Evolutionary conservation across 2,113 vertebrate species (phyloP).

Genomic region (Burhinus bistriatus): DNA sequence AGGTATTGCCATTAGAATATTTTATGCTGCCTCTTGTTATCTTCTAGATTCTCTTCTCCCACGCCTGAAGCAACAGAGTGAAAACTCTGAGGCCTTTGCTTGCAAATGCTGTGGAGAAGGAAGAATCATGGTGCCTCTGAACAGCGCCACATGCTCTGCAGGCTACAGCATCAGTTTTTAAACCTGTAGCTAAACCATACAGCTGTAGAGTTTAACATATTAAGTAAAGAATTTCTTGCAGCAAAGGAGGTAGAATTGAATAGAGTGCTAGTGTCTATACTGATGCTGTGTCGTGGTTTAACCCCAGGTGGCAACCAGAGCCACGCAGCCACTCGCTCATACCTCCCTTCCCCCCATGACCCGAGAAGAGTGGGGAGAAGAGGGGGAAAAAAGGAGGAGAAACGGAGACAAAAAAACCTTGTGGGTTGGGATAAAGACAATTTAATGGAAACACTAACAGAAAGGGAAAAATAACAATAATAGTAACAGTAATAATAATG

Average conservation of each 20-base stretch:
- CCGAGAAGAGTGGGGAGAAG: neutral
- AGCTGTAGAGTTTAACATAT: neutral
- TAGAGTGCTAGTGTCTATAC: neutral
- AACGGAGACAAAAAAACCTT: neutral
- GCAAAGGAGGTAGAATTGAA: neutral
- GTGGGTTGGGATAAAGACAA: neutral
- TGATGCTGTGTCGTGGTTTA: neutral
- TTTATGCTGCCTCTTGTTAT: neutral
- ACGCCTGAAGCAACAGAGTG: rapidly evolving
- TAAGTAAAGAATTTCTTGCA: neutral
- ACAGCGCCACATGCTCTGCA: neutral
- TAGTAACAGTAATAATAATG: neutral
- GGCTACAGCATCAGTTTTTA: neutral
- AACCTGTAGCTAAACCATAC: neutral
- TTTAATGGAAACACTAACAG: neutral
- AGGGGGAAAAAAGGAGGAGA: neutral
- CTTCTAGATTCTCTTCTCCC: neutral
- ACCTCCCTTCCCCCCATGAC: too few species aligned
- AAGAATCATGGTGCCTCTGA: neutral
- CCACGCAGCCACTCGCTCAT: neutral
- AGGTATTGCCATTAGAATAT: neutral
- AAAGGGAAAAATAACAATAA: neutral
- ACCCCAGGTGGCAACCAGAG: neutral
- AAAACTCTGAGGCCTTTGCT: neutral
- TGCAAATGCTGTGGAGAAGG: neutral